A percentile compares a stretch with the other conserved stretches of the same genome.
Evolutionary conservation across 2,113 vertebrate genomes (phyloP).

Genomic region (Hiodon alosoides): DNA sequence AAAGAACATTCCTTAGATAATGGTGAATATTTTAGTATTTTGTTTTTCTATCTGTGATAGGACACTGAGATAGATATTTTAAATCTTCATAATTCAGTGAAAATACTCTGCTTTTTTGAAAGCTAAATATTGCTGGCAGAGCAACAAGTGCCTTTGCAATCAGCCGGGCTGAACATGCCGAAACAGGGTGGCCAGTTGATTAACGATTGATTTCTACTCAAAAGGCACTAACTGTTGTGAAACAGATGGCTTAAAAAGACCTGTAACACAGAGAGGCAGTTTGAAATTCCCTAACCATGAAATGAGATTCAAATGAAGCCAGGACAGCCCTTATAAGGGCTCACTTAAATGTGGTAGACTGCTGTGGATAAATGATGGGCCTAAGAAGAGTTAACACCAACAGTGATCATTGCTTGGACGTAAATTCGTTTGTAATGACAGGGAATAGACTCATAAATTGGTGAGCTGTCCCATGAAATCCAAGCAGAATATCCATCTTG

Average conservation of each 20-base stretch:
- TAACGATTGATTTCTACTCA: conserved; percentile 19
- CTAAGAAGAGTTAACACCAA: conserved; percentile 7
- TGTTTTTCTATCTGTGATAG: not conserved
- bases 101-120: not conserved
- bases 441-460: conserved; percentile 20
- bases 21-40: not conserved
- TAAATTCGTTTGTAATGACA: conserved; percentile 23
- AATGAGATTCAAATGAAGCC: conserved; percentile 6
- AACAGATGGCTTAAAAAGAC: conserved; percentile 8
- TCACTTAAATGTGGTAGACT: too few relatives aligned
- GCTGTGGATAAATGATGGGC: not conserved
- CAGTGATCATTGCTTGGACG: not conserved
- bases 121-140: not conserved
- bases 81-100: too few relatives aligned
- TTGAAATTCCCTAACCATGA: conserved; percentile 8
- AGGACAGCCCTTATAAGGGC: not conserved
- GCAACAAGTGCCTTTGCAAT: not conserved
- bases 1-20: too few relatives aligned
- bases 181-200: not conserved
- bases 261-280: not conserved
- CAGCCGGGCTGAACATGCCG: not conserved
- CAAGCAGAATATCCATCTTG: conserved; percentile 22
- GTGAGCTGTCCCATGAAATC: conserved; percentile 25
- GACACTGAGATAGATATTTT: too few relatives aligned
- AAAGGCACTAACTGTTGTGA: conserved; percentile 4